Conservation (phyloP, 2,888 invertebrate species). For the Nomada fabriciana region DNA sequence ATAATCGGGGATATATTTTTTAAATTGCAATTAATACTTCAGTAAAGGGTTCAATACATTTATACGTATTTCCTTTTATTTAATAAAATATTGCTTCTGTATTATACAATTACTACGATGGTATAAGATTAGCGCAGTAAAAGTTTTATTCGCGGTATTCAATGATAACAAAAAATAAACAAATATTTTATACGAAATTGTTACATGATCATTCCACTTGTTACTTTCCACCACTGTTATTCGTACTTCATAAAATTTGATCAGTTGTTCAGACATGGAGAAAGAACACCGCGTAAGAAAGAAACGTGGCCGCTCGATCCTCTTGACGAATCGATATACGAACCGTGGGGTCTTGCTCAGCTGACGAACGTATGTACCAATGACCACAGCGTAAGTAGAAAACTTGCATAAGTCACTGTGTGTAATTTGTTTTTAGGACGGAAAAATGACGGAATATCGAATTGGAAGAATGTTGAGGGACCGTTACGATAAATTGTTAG, state of each 20-base stretch:
- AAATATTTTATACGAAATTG: neutral
- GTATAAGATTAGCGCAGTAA: too few relatives aligned
- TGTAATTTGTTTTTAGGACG: constrained; percentile 58
- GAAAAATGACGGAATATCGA: constrained; percentile 70
- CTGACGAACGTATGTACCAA: constrained; percentile 85
- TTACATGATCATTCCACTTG: neutral
- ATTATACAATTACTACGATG: too few relatives aligned
- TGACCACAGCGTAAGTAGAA: neutral
- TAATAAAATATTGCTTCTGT: too few relatives aligned
- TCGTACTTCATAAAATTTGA: neutral
- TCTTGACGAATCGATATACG: constrained; percentile 83
- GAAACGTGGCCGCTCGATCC: constrained; percentile 85
- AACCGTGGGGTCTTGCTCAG: constrained; percentile 86
- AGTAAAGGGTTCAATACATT: too few relatives aligned
- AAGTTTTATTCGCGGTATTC: too few relatives aligned
- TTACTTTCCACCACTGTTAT: neutral
- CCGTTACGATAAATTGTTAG: constrained; percentile 69
- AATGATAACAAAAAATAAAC: neutral
- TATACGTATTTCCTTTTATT: too few relatives aligned
- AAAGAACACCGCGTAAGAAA: constrained; percentile 75
- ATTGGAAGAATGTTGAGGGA: constrained; percentile 69
- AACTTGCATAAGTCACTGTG: too few relatives aligned
- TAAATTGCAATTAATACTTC: too few relatives aligned
- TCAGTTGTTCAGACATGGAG: constrained; percentile 85
- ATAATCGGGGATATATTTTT: neutral